Evolutionary conservation across 2,888 invertebrate genomes (phyloP).

Genomic region (Chirona hameri): DNA sequence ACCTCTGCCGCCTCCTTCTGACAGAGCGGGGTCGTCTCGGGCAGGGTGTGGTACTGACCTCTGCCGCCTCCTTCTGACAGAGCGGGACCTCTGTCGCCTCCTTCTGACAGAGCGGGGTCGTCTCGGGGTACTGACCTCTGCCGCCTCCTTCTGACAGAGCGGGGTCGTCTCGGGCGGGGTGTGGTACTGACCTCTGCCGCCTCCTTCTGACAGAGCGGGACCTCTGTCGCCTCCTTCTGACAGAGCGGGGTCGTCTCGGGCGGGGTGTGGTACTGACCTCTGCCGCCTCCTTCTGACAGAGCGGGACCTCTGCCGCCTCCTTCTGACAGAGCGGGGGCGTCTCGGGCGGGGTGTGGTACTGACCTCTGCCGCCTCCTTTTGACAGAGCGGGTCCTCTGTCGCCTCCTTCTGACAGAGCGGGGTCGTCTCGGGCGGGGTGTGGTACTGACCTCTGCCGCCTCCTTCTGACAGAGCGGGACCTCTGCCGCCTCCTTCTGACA

Average conservation of each 20-base stretch:
- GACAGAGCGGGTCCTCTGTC: neutral
- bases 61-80: neutral
- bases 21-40: neutral
- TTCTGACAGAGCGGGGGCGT: neutral
- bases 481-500: no score
- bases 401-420: neutral
- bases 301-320: neutral
- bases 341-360: constrained; percentile 3
- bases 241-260: neutral
- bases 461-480: neutral
- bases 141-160: neutral
- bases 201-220: neutral
- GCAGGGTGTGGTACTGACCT: neutral
- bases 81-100: neutral
- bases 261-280: constrained; percentile 3
- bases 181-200: neutral
- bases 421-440: constrained; percentile 2
- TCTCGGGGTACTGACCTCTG: neutral
- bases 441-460: no score
- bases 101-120: neutral
- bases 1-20: neutral
- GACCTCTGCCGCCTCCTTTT: neutral
- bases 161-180: neutral
- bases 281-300: neutral
- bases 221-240: neutral